Base-by-base conservation (phyloP, 2,113 vertebrate species). In the Myrmecobius fasciatus region DNA sequence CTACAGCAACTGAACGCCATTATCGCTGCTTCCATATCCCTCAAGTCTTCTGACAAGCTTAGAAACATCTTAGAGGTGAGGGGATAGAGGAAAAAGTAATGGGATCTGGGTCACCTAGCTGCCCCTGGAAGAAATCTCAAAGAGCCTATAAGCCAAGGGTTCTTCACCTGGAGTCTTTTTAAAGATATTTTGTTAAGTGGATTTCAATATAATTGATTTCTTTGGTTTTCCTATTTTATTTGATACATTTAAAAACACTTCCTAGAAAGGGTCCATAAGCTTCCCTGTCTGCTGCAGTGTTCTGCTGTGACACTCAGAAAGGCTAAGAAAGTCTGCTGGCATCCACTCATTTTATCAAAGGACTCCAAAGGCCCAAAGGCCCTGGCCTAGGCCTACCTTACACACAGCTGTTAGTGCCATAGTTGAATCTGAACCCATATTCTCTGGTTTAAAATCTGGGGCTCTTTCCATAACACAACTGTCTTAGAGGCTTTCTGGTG, bases 41-140 rank as follows among this genome's bases (percentile, higher is more conserved):
- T 99, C 98, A 99, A 99, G 97, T 99, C 99, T 36, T 99, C 99
- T 22, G 98, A 95, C 96, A 99, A 99, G 96, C 98, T 99, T 95
- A 99, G 99, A 95, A 99, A 99, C 97, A 99, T 99, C 98, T 98
- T 99, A 0, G 99, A 99, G 99, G 99, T 99, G 94, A 99, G 99
- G 91, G 36, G 53, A 36, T 7, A 0, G 91, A 91, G 14, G 90
- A 9, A 88, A 89, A 0, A 22, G 53, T 3, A 49, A 51, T 10
- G 28, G 54, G 52, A 46, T 24, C 90, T 67, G 60, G 0, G 3
- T 31, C 12, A 67, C 60, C 60, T 36, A 67, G 60, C 60, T 36
- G 12, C 60, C 31, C 60, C 36, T 83, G 36, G 56, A 67, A 67
- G 56, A 60, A 60, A 31, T 31, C 26, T 60, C 11, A 36, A 60